Percentiles rank a stretch among this genome's conserved stretches.
These are phyloP conservation scores for Homalodisca vitripennis DNA, from an alignment of 1,140 invertebrate species.

Conservation along the genomic window DNA sequence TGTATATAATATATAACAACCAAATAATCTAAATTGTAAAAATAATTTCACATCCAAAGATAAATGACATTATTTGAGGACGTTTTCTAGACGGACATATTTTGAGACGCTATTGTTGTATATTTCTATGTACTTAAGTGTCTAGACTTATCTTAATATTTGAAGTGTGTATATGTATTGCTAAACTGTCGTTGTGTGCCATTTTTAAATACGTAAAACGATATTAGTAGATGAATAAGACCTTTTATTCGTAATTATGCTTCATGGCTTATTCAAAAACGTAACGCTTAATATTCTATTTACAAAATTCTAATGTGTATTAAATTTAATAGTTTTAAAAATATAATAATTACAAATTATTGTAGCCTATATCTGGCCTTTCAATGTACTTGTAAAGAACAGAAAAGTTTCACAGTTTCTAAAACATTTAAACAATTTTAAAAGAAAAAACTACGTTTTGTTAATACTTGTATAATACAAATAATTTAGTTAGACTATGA, in stretches of 20 bases:
- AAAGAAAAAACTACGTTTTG: background rate
- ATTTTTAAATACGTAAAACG: constrained; percentile 18
- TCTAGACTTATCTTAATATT: background rate
- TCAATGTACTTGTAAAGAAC: background rate
- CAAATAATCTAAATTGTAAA: constrained; percentile 25
- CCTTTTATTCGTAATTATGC: background rate
- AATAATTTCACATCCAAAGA: constrained; percentile 19
- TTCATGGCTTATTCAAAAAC: background rate
- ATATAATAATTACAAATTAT: background rate
- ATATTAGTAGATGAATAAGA: constrained; percentile 8
- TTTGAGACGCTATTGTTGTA: constrained; percentile 19
- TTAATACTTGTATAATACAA: background rate
- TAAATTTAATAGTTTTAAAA: background rate
- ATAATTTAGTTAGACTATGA: background rate
- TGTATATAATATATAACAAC: constrained; percentile 11
- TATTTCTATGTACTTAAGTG: constrained; percentile 18
- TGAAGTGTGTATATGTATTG: background rate
- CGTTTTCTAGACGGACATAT: background rate
- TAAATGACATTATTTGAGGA: background rate
- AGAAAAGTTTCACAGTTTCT: background rate
- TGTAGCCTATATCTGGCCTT: background rate
- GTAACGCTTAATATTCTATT: background rate
- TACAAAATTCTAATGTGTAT: background rate
- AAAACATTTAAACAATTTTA: background rate
- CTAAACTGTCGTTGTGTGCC: constrained; percentile 19